Evolutionary conservation across 2,113 vertebrate genomes (phyloP).

Genomic region (Drymodes brunneopygia): DNA sequence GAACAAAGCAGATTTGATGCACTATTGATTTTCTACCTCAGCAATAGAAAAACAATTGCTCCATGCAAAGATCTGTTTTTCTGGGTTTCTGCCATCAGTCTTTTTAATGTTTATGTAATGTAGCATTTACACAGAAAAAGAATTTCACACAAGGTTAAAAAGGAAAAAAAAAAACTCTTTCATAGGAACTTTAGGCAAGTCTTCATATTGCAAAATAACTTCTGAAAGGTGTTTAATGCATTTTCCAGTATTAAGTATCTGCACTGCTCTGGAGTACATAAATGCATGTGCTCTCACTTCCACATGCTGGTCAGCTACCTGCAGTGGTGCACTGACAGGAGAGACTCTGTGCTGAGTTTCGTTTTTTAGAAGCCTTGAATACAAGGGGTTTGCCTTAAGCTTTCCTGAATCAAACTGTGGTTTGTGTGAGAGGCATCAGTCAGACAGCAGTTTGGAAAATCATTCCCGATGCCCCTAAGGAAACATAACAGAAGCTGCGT

Average conservation of each 20-base stretch:
- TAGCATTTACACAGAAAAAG: neutral
- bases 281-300: neutral
- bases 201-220: neutral
- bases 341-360: neutral
- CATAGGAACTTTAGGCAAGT: neutral
- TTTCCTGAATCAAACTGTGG: neutral
- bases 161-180: neutral
- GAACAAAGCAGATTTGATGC: conserved; percentile 50
- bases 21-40: conserved; percentile 64
- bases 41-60: conserved; percentile 40
- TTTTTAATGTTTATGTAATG: neutral
- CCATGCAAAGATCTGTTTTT: conserved; percentile 10
- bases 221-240: neutral
- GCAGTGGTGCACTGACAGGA: neutral
- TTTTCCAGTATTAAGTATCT: neutral
- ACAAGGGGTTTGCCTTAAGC: neutral
- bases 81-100: neutral
- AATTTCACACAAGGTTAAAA: neutral
- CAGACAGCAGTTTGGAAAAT: neutral
- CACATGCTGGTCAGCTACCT: neutral
- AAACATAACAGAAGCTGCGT: neutral
- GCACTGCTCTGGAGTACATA: neutral
- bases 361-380: neutral
- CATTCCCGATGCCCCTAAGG: fast-evolving
- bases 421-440: neutral